Evolutionary conservation across 1,140 invertebrate species (phyloP), one percentile per base, ranked within the genome.

Genomic region (Penaeus japonicus): DNA sequence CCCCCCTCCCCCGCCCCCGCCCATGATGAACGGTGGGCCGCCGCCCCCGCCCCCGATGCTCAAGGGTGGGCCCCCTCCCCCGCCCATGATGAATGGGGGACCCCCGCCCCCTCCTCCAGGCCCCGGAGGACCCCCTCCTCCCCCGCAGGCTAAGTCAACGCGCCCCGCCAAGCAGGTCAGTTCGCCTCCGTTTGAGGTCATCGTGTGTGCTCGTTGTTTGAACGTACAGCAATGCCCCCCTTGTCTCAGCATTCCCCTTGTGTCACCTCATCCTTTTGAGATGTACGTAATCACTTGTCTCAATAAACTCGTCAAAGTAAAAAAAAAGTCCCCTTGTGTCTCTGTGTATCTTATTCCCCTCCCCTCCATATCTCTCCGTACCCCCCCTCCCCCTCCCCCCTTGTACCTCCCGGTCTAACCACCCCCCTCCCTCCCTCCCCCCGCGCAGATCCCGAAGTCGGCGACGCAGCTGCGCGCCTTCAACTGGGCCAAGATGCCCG

Each of bases 381-480:
- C 79, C 2, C 20, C 20, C 5, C 20, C 0, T 20, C 7, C 39
- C 2, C 30, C 47, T 32, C 32, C 32, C 87, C 90, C 57, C 79
- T 53, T 20, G 53, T 62, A 47, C 70, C 59, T 65, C 77, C 90
- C 32, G 94, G 94, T 17, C 95, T 95, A 24, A 94, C 18, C 2
- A 22, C 32, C 32, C 24, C 7, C 12, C 32, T 7, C 7, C 7
- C 35, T 2, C 35, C 35, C 35, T 39, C 35, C 35, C 35, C 2
- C 7, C 35, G 35, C 30, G 24, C 87, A 98, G 91, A 92, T 94
- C 55, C 94, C 95, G 47, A 92, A 94, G 85, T 96, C 98, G 7
- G 95, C 96, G 27, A 97, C 97, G 93, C 97, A 98, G 0, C 93
- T 99, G 2, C 99, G 99, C 92, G 98, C 97, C 39, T 98, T 99